Percentiles rank a stretch among this genome's conserved stretches.
Conservation (phyloP, 2,797 vertebrate species). For the Eremophila alpestris region DNA sequence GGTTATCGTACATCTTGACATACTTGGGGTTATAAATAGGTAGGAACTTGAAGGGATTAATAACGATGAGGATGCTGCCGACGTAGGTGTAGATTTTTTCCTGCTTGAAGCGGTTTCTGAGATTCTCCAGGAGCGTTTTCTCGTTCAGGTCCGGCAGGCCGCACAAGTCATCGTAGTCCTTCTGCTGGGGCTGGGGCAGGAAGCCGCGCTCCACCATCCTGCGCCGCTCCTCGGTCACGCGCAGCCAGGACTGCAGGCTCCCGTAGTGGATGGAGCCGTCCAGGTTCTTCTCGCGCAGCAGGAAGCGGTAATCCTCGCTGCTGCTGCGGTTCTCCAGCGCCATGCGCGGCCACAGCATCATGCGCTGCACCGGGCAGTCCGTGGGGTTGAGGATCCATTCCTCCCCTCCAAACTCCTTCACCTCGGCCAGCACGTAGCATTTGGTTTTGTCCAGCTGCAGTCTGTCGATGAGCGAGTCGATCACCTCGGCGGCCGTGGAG, state of each 20-base stretch:
- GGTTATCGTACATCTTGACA: constrained; percentile 99
- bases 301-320: constrained; percentile 96
- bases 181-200: constrained; percentile 90
- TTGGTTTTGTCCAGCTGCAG: constrained; percentile 90
- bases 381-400: constrained; percentile 98
- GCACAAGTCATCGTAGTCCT: constrained; percentile 91
- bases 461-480: constrained; percentile 89
- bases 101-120: constrained; percentile 93
- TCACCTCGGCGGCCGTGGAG: constrained; percentile 94
- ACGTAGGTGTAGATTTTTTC: constrained; percentile 98
- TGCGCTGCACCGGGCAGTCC: constrained; percentile 95
- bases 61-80: constrained; percentile 95
- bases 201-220: constrained; percentile 92
- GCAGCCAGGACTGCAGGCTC: constrained; percentile 96
- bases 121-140: constrained; percentile 94
- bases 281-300: constrained; percentile 94
- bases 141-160: constrained; percentile 91
- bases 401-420: constrained; percentile 98
- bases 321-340: constrained; percentile 91
- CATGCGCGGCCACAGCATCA: constrained; percentile 98
- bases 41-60: constrained; percentile 97
- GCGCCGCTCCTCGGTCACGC: constrained; percentile 90
- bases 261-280: constrained; percentile 96
- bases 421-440: constrained; percentile 95
- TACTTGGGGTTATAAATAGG: constrained; percentile 99